Conservation (phyloP, 2,113 vertebrate genomes). For the Charadrius vociferus region DNA sequence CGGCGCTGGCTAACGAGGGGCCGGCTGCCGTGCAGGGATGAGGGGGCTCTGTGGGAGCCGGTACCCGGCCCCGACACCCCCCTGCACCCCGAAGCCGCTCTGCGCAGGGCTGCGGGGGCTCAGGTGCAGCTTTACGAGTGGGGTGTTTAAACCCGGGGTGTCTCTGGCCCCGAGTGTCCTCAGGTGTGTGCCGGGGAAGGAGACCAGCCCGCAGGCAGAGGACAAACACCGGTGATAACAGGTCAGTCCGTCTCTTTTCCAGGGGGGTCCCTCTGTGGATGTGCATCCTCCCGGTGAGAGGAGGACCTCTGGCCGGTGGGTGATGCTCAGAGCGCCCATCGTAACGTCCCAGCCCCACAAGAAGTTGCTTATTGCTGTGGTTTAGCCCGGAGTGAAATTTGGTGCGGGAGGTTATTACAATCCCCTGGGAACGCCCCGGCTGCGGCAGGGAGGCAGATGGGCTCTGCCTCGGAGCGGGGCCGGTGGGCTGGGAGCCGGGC, state of each 20-base stretch:
- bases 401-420: neutral
- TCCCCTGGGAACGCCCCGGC: neutral
- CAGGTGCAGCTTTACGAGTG: fast-evolving
- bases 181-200: fast-evolving
- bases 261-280: neutral
- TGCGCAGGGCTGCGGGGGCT: neutral
- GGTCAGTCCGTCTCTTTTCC: fast-evolving
- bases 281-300: too few species aligned
- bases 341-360: fast-evolving
- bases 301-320: neutral
- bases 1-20: neutral
- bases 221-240: fast-evolving
- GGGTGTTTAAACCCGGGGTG: fast-evolving
- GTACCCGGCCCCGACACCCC: fast-evolving
- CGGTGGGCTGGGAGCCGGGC: neutral
- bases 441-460: fast-evolving
- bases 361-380: neutral
- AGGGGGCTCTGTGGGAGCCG: neutral
- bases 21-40: fast-evolving
- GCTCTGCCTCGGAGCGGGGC: neutral
- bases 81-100: fast-evolving
- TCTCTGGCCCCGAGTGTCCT: fast-evolving
- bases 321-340: neutral
- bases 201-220: neutral
- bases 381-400: neutral